Evolutionary conservation across 2,888 invertebrate species (phyloP), one percentile per base, ranked within the genome.

Genomic region (Drosophila quasianomalipes): DNA sequence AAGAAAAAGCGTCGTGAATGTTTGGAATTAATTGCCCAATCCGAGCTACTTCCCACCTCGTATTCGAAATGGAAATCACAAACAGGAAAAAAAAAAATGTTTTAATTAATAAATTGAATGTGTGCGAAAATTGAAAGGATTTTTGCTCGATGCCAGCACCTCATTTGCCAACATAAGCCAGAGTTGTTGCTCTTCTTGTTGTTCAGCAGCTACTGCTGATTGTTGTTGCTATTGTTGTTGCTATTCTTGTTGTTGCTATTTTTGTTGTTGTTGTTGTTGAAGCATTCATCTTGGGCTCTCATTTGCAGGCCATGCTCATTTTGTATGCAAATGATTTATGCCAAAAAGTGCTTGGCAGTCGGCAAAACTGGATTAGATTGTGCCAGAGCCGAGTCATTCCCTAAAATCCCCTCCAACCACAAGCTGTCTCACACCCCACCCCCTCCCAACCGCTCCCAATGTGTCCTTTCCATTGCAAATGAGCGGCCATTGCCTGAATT

Each of bases 21-120:
- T 83, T 90, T 90, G 91, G 86, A 91, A 91, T 91, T 92, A 92
- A 91, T 88, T 84, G 81, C 85, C 81, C 79, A 76, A 78, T 74
- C 75, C 73, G 37, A 69, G 70, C 35, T 35, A n/a, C 30, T 22
- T 41, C 30, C 51, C n/a, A 47, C 35, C 14, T 30, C 57, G 47
- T 74, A 70, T 64, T 70, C 70, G 72, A 77, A 77, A 74, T 81
- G 82, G 66, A 82, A 79, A 85, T 85, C 82, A 76, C 63, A 79
- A 83, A 90, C 73, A 85, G 78, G 72, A 6, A 6, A 35, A 35
- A 81, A 81, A 81, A 76, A 74, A 72, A 74, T 86, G 90, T 91
- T 92, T 92, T 92, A 92, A 92, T 92, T 92, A 92, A 92, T 92
- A 92, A 92, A 92, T 92, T 92, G 92, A 89, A 90, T 92, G 89